Base-by-base conservation (phyloP, 2,888 invertebrate species). In the Andrena chrysosceles region DNA sequence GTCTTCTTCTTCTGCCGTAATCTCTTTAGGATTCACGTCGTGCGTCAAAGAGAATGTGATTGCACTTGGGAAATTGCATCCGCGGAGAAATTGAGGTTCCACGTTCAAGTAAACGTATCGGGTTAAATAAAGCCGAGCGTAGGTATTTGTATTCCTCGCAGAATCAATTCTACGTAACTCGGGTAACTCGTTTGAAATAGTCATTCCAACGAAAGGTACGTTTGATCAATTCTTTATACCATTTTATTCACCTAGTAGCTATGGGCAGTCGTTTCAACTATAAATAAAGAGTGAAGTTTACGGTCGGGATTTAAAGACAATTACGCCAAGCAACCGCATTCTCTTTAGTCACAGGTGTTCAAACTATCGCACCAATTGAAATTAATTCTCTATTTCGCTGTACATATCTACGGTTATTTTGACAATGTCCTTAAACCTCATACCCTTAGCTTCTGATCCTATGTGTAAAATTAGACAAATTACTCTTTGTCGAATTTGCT, bases 311-410 rank as follows among this genome's bases (percentile, higher is more conserved):
- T 23, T 16, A 23, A 52, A 42, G 20, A 48, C 59, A 68, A 81
- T 73, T 42, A 42, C 49, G 26, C 52, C 31, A 42, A 26, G 20
- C 49, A 49, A 56, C 42, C 68, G 29, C 67, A 63, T 67, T 76
- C 76, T 60, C 71, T 86, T 71, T 49, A 75, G 63, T 56, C 71
- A 20, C 72, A 72, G 75, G 49, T 73, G 69, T 48, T 56, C 56
- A 31, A 64, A 64, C 49, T 72, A 48, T 23, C 66, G 80, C 83
- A 86, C 85, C 87, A 87, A 89, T 89, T 89, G 83, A 89, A 89
- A 90, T 87, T 89, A 90, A 89, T 90, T 85, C 87, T 75, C 66
- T 72, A 71, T 76, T 81, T 26, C 23, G 48, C 60, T 62, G 84
- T 87, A 85, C 86, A 85, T 0, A 29, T 4, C 29, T 87, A 1